These are phyloP conservation scores for Alouatta palliata DNA, from an alignment of 2,113 vertebrate genomes.

Conservation along the genomic window DNA sequence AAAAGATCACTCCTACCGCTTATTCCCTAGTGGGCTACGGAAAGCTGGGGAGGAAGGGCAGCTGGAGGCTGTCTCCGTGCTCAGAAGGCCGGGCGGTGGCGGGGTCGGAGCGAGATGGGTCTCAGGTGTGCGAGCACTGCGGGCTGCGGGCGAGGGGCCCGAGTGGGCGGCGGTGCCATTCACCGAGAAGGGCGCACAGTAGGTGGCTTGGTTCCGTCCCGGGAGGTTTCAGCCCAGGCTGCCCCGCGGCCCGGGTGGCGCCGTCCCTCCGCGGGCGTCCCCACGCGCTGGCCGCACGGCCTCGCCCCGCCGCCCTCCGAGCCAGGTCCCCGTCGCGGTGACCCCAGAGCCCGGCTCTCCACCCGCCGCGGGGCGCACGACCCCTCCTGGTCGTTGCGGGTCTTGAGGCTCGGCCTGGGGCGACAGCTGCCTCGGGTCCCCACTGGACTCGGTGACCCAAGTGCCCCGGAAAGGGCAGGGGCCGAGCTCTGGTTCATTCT, in stretches of 20 bases:
- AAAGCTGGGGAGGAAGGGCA: too few species aligned
- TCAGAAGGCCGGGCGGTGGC: background rate
- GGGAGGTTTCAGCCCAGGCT: background rate
- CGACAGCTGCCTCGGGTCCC: background rate
- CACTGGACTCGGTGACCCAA: background rate
- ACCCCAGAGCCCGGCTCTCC: background rate
- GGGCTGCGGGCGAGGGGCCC: too few species aligned
- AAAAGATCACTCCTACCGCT: background rate
- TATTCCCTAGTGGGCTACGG: background rate
- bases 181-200: background rate
- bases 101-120: background rate
- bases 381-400: background rate
- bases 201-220: background rate
- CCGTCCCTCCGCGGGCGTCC: background rate
- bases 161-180: background rate
- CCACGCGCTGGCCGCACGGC: background rate
- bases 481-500: background rate
- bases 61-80: too few species aligned
- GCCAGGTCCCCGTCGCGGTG: background rate
- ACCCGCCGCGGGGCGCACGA: background rate
- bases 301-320: background rate
- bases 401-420: background rate
- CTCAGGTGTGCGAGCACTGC: background rate
- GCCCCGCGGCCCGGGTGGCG: background rate
- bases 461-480: fast-evolving